phyloP scores from a whole-genome alignment of 2,888 invertebrate species.

The Chalcosyrphus nemorum region DNA sequence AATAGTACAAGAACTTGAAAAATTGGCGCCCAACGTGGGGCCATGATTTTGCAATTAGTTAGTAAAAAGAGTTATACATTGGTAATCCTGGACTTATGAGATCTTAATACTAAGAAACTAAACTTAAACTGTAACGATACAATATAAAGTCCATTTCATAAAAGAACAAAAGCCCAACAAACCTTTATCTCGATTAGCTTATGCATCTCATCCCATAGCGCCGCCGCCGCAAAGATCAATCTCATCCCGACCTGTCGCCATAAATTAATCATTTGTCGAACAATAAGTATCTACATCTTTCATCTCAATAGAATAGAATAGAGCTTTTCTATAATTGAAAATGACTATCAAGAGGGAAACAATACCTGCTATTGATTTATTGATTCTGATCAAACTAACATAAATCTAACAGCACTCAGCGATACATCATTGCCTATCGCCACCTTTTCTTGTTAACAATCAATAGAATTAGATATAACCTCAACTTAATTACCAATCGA shows the following conservation, averaged over 20 bases:
- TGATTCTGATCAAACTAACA: slow-evolving; percentile 6
- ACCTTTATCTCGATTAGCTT: no score
- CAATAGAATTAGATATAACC: background rate
- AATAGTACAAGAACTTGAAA: no score
- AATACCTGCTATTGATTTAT: slow-evolving; percentile 32
- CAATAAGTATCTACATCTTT: background rate
- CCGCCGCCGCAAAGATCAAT: background rate
- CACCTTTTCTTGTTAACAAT: slow-evolving; percentile 22
- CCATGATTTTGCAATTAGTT: no score
- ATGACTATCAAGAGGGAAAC: slow-evolving; percentile 17
- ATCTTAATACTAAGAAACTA: no score
- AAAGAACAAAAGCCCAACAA: no score
- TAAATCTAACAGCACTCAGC: slow-evolving; percentile 22
- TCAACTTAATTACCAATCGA: background rate
- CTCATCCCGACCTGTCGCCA: background rate
- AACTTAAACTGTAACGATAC: no score
- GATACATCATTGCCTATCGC: slow-evolving; percentile 32
- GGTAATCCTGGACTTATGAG: no score
- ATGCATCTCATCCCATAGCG: background rate
- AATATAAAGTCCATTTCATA: no score
- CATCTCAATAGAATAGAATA: background rate
- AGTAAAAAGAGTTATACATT: no score
- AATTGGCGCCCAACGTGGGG: no score
- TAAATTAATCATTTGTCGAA: slow-evolving; percentile 2
- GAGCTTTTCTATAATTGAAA: slow-evolving; percentile 1